These are phyloP conservation scores for Salvelinus fontinalis DNA, from an alignment of 2,113 vertebrate genomes.

Conservation along the genomic window DNA sequence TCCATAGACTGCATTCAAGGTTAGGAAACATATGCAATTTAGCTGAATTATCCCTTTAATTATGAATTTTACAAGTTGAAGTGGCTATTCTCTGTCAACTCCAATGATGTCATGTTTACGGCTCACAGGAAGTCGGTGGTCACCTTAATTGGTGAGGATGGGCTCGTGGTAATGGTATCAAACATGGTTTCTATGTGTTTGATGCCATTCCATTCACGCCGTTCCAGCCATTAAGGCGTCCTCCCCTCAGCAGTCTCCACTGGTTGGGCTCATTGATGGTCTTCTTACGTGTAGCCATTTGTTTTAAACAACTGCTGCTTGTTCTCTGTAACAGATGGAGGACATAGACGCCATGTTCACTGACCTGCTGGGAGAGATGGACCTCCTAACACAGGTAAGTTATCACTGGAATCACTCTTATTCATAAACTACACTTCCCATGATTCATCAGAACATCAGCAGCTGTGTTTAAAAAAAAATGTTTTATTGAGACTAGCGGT, in stretches of 20 bases:
- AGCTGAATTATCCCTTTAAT: no score
- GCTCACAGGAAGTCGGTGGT: no score
- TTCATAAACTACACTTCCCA: neutral
- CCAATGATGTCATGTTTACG: no score
- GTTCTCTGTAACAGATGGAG: constrained; percentile 10
- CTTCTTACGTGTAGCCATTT: neutral
- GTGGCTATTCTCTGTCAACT: no score
- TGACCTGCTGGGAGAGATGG: constrained; percentile 82
- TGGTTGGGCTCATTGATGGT: neutral
- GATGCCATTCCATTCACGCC: no score
- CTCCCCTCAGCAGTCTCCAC: neutral
- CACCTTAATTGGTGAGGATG: no score
- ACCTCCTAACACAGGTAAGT: constrained; percentile 79
- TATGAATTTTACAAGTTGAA: no score
- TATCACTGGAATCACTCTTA: neutral
- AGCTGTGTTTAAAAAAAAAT: neutral
- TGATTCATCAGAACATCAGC: neutral
- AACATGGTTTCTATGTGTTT: no score
- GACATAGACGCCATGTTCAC: constrained; percentile 85
- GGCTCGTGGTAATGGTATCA: no score
- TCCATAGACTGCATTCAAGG: no score
- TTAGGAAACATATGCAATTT: no score
- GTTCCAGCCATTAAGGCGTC: no score
- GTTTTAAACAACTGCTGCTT: neutral
- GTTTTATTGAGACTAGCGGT: neutral